A percentile compares a stretch with the other conserved stretches of the same genome.
phyloP scores from a whole-genome alignment of 1,140 invertebrate genomes.

The Nasonia longicornis region DNA sequence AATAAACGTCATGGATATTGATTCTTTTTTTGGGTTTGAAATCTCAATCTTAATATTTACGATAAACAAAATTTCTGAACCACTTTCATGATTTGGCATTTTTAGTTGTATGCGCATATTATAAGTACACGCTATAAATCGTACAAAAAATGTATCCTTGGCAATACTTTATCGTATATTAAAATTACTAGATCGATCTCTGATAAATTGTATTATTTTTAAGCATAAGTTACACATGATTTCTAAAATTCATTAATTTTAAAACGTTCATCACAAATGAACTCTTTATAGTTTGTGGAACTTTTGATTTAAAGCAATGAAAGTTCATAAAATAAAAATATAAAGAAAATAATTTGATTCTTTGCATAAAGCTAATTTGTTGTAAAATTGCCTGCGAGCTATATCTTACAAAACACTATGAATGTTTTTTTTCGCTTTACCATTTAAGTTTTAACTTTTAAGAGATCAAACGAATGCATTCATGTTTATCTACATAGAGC shows the following conservation, averaged over 20 bases:
- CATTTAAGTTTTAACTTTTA: background rate
- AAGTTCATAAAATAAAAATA: background rate
- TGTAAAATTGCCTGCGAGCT: too few species aligned
- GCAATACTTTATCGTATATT: background rate
- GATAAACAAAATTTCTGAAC: slow-evolving; percentile 1
- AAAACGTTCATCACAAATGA: background rate
- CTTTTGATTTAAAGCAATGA: background rate
- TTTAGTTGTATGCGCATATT: background rate
- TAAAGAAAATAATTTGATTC: background rate
- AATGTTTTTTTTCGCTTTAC: background rate
- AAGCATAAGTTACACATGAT: too few species aligned
- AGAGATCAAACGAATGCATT: background rate
- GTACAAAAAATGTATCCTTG: background rate
- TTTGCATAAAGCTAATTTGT: background rate
- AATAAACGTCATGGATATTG: slow-evolving; percentile 37
- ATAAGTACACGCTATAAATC: background rate
- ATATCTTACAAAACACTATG: background rate
- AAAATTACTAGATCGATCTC: background rate
- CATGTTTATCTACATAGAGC: background rate
- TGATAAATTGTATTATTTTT: background rate
- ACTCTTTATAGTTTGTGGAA: background rate
- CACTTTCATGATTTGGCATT: slow-evolving; percentile 26
- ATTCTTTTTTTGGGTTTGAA: background rate
- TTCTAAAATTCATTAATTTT: too few species aligned
- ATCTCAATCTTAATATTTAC: background rate